Percentiles rank a stretch among this genome's conserved stretches.
These are phyloP conservation scores for Bucorvus abyssinicus DNA, from an alignment of 2,797 vertebrate species.

Conservation along the genomic window DNA sequence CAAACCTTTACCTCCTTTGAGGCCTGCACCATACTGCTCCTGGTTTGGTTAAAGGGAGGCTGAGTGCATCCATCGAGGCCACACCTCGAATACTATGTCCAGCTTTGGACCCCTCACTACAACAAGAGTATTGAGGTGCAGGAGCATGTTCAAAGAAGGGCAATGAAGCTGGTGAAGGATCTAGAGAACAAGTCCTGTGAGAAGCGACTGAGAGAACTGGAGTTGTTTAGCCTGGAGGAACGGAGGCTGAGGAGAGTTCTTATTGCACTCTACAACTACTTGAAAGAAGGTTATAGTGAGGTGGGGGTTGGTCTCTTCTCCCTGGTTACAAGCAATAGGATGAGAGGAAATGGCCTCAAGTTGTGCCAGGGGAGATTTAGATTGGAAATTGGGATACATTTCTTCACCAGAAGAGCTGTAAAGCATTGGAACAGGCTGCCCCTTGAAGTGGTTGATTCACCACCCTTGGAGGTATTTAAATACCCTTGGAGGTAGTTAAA, in stretches of 20 bases:
- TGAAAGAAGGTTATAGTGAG: background rate
- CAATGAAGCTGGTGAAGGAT: background rate
- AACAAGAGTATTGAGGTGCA: background rate
- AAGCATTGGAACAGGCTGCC: background rate
- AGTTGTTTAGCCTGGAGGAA: background rate
- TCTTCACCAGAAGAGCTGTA: background rate
- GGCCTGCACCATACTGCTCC: no score
- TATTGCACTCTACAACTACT: background rate
- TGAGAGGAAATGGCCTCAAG: background rate
- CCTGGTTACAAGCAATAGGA: no score
- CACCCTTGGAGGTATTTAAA: background rate
- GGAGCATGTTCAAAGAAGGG: rapidly evolving
- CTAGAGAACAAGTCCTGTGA: background rate
- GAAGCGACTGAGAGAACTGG: background rate
- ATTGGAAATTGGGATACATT: background rate
- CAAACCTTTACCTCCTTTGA: background rate
- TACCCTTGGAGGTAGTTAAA: background rate
- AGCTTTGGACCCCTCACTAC: background rate
- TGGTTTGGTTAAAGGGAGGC: background rate
- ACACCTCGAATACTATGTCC: background rate
- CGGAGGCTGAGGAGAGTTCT: background rate
- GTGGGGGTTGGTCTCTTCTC: background rate
- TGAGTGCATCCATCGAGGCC: background rate
- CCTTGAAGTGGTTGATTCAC: background rate
- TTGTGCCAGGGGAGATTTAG: background rate